Percentiles rank a stretch among this genome's conserved stretches.
phyloP scores from a whole-genome alignment of 92 coral and sea anemone genomes.

The Pocillopora meandrina region DNA sequence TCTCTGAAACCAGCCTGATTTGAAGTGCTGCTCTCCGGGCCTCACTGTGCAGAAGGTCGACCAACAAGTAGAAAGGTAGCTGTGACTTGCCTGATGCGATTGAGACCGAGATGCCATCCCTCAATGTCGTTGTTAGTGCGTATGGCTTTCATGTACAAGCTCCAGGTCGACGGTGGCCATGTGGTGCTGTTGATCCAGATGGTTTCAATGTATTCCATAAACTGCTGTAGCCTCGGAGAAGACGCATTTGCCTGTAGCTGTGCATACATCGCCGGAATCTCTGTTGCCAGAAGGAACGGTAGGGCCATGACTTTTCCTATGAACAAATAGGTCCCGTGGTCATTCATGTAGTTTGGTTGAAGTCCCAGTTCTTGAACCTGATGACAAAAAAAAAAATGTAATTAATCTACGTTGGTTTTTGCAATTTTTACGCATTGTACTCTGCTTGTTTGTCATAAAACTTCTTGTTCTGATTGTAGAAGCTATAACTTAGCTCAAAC shows the following conservation, averaged over 20 bases:
- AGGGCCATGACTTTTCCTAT: conserved; percentile 19
- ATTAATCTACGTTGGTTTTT: too few relatives aligned
- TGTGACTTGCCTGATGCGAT: conserved; percentile 44
- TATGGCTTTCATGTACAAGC: conserved; percentile 15
- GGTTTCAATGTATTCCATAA: neutral
- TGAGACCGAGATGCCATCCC: conserved; percentile 51
- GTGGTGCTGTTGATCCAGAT: conserved; percentile 24
- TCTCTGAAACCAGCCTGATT: conserved; percentile 36
- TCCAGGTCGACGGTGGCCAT: conserved; percentile 35
- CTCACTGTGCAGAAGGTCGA: conserved; percentile 32
- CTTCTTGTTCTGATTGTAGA: too few relatives aligned
- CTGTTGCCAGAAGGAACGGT: neutral
- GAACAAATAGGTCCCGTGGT: conserved; percentile 17
- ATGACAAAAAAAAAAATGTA: neutral
- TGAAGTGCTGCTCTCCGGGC: conserved; percentile 20
- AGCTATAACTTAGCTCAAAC: too few relatives aligned
- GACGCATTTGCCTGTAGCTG: too few relatives aligned
- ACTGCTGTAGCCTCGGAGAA: neutral
- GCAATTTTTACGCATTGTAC: too few relatives aligned
- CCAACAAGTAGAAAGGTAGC: conserved; percentile 31
- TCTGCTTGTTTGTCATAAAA: too few relatives aligned
- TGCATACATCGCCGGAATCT: too few relatives aligned
- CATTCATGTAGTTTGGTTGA: conserved; percentile 7
- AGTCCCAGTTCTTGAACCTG: conserved; percentile 28
- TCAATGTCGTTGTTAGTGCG: conserved; percentile 43